Base-by-base conservation (phyloP, 2,888 invertebrate genomes). In the Stenodema calcarata region DNA sequence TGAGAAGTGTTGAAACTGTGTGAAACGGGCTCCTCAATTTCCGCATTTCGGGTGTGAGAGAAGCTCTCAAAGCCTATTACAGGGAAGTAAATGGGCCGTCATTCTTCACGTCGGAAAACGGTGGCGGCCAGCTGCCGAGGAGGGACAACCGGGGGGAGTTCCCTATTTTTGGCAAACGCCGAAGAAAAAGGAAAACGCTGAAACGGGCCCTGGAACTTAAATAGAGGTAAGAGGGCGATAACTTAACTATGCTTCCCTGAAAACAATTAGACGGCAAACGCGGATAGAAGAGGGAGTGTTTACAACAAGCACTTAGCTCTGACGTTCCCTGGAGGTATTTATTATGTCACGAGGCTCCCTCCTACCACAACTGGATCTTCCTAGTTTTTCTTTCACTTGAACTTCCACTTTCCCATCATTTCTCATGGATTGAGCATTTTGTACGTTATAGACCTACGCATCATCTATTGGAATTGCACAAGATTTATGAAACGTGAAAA, bases 221-320 rank as follows among this genome's bases (percentile, higher is more conserved):
- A 73, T 35, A 50, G 80, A 80, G 80, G 80, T 80, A 50, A 80
- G 80, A 54, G 54, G 54, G 50, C 54, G 80, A 80, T 80, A 80
- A 80, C 80, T 80, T 80, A 50, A 30, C 80, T 80, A 50, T 50
- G 80, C 30, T 80, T 80, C 54, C 80, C 80, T 78, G 23, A 50
- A 80, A 80, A 80, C 80, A 80, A 80, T 80, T 80, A 80, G 80
- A 80, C 54, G 80, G 78, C 80, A 50, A 80, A 80, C 27, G 80
- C 27, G 80, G 80, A 50, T 80, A 80, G 80, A 50, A 50, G 23
- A 50, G 47, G 50, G 47, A 80, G 80, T 80, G 80, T 80, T 80
- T 80, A 80, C 80, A 54, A 80, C 80, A 54, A 54, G 47, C 80
- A 30, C 50, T 80, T 80, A 80, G 54, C 80, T 27, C 50, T 50